These are phyloP conservation scores for Alligator mississippiensis DNA, from an alignment of 2,113 vertebrate species.

Conservation along the genomic window DNA sequence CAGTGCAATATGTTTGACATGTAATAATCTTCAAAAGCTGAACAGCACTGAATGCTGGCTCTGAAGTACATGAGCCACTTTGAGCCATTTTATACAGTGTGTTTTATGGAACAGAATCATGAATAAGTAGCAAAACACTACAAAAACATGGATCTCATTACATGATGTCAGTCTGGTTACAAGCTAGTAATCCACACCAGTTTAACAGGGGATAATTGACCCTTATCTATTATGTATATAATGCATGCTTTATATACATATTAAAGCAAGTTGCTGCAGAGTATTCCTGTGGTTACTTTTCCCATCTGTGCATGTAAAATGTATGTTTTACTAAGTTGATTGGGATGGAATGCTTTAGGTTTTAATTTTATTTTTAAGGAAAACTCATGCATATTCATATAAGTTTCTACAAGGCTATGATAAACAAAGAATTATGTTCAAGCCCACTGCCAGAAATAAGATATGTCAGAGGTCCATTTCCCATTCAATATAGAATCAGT, in stretches of 20 bases:
- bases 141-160: slow-evolving; percentile 69
- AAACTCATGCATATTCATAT: slow-evolving; percentile 60
- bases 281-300: slow-evolving; percentile 55
- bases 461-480: slow-evolving; percentile 76
- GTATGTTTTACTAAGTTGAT: slow-evolving; percentile 68
- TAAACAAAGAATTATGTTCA: slow-evolving; percentile 79
- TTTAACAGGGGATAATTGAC: slow-evolving; percentile 61
- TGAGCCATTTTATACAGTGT: slow-evolving; percentile 52
- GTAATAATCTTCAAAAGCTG: background rate
- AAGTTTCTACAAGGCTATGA: slow-evolving; percentile 57
- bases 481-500: slow-evolving; percentile 63
- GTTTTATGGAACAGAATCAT: slow-evolving; percentile 58
- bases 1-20: background rate
- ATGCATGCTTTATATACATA: slow-evolving; percentile 38
- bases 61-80: slow-evolving; percentile 60
- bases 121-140: slow-evolving; percentile 62
- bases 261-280: slow-evolving; percentile 32
- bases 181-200: slow-evolving; percentile 65
- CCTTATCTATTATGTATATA: slow-evolving; percentile 37
- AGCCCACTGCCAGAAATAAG: slow-evolving; percentile 74
- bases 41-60: slow-evolving; percentile 45
- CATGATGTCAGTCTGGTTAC: slow-evolving; percentile 63
- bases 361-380: slow-evolving; percentile 60
- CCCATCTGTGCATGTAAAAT: slow-evolving; percentile 44
- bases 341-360: slow-evolving; percentile 52